Evolutionary conservation across 1,140 invertebrate species (phyloP).

Genomic region (Bombus turneri): DNA sequence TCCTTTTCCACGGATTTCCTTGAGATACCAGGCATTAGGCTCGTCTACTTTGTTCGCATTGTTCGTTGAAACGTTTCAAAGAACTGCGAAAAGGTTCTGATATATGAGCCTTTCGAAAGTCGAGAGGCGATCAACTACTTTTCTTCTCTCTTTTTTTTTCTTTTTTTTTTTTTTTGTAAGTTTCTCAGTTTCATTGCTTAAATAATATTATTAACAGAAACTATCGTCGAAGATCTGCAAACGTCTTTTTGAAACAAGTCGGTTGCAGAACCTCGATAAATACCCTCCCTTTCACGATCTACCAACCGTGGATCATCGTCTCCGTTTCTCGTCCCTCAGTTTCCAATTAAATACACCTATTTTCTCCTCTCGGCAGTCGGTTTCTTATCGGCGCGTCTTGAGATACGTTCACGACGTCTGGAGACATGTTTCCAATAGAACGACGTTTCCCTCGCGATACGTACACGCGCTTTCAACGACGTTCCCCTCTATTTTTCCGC

Average conservation of each 20-base stretch:
- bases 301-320: background rate
- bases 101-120: too few relatives aligned
- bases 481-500: too few relatives aligned
- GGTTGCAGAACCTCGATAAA: background rate
- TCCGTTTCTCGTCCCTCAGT: background rate
- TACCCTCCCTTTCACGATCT: background rate
- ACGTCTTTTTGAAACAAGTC: background rate
- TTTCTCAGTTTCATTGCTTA: too few relatives aligned
- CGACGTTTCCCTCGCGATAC: conserved; percentile 46
- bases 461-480: conserved; percentile 9
- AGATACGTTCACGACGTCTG: conserved; percentile 40
- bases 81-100: background rate
- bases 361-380: conserved; percentile 8
- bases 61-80: background rate
- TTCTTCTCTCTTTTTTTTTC: too few relatives aligned
- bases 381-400: conserved; percentile 45
- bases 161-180: too few relatives aligned
- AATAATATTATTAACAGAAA: too few relatives aligned
- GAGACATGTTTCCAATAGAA: conserved; percentile 48
- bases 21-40: too few relatives aligned
- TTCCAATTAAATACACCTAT: conserved; percentile 53
- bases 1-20: background rate
- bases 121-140: too few relatives aligned
- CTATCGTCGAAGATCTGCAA: too few relatives aligned
- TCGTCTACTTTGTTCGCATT: background rate